Evolutionary conservation across 2,888 invertebrate genomes (phyloP), one percentile per base, ranked within the genome.

Genomic region (Nymphalis c-album): DNA sequence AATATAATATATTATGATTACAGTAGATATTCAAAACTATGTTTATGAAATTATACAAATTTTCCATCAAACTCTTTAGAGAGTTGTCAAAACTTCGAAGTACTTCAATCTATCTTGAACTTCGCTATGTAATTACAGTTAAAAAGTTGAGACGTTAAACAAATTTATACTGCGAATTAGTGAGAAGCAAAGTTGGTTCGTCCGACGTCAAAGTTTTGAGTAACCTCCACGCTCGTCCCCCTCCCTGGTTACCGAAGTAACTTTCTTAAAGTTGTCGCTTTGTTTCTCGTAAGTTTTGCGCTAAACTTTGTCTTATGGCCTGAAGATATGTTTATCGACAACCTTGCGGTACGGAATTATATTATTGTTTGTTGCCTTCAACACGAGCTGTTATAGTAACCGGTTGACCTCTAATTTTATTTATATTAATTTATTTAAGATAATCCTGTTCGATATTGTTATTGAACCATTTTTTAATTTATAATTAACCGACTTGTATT

Each of bases 101-200:
- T 82, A 82, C 85, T 87, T 83, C 84, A 87, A 89, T 90, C 85
- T 85, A 88, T 90, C 83, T 80, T 76, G 80, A 87, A 90, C 81
- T 90, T 87, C 79, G 79, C 82, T 83, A 82, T 85, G 88, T 90
- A 90, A 91, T 91, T 90, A 90, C 87, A 86, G 90, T 89, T 91
- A 87, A 91, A 90, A 92, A 91, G 91, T 91, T 90, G 84, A 84
- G 87, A 90, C 91, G 89, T 92, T 90, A 91, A 91, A 90, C 90
- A 91, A 91, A 91, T 91, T 91, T 92, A 91, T 91, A 90, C 88
- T 88, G 81, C 80, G 87, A 90, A 91, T 91, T 90, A 91, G 89
- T 83, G 87, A 90, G 88, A 85, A 84, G 82, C 77, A 74, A 83
- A 83, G 81, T 86, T 85, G 81, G 87, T 84, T 85, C 84, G 86